Percentiles rank a stretch among this genome's conserved stretches.
Evolutionary conservation across 2,797 vertebrate species (phyloP).

Genomic region (Mallotus villosus): DNA sequence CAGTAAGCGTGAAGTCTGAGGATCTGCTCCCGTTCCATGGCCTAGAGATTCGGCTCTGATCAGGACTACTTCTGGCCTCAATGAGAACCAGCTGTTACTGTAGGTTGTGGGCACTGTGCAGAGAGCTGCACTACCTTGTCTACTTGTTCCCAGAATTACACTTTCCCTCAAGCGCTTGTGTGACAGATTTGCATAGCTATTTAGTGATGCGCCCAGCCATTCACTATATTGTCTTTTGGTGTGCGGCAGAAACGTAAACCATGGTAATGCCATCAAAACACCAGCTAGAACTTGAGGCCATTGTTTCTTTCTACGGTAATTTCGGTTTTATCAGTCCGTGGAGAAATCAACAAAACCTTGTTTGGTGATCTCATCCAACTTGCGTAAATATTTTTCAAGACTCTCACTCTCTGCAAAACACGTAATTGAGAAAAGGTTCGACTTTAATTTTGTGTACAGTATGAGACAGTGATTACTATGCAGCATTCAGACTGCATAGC

Average conservation of each 20-base stretch:
- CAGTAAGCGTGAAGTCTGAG: constrained; percentile 39
- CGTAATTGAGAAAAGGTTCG: not conserved
- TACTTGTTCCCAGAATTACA: constrained; percentile 6
- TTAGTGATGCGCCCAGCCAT: not conserved
- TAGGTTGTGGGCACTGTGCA: constrained; percentile 5
- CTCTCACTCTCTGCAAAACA: not conserved
- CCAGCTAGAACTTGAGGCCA: not conserved
- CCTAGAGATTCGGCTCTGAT: constrained; percentile 39
- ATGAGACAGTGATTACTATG: not conserved
- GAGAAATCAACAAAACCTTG: not conserved
- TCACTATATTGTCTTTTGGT: not conserved
- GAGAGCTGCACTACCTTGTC: constrained; percentile 9
- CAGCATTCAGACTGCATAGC: not conserved
- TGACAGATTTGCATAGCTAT: not conserved
- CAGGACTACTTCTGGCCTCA: constrained; percentile 30
- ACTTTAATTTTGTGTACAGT: not conserved
- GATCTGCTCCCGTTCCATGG: constrained; percentile 38
- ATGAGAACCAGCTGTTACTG: constrained; percentile 48
- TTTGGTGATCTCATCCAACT: not conserved
- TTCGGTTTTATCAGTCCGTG: not conserved
- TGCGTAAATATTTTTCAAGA: not conserved
- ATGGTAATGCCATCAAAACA: not conserved
- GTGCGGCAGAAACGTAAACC: not conserved
- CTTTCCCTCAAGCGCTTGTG: not conserved
- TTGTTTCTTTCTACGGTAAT: not conserved